Conservation (phyloP, 1,140 invertebrate species). For the Zaprionus tsacasi region DNA sequence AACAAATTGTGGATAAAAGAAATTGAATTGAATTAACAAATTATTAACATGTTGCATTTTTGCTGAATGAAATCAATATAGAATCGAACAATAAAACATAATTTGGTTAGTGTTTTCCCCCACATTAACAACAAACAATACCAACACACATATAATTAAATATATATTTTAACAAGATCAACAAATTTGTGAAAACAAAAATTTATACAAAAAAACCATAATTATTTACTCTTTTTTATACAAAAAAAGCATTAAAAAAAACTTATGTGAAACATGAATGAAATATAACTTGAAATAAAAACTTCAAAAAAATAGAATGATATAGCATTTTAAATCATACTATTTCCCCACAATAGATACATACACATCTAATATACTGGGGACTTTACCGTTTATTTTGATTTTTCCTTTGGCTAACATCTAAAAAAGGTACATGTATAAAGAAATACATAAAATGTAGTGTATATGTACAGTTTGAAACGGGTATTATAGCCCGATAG, state of each 20-base stretch:
- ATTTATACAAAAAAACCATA: slow-evolving; percentile 75
- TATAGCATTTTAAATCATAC: neutral
- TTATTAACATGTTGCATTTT: slow-evolving; percentile 80
- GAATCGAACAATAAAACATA: slow-evolving; percentile 47
- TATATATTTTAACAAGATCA: slow-evolving; percentile 72
- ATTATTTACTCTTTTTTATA: slow-evolving; percentile 83
- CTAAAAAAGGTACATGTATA: slow-evolving; percentile 66
- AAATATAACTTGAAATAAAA: slow-evolving; percentile 83
- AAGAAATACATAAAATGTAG: slow-evolving; percentile 48
- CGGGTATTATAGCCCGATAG: slow-evolving; percentile 30
- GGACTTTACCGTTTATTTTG: slow-evolving; percentile 60
- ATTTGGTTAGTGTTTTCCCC: slow-evolving; percentile 68
- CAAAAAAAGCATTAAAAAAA: slow-evolving; percentile 77
- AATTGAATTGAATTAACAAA: slow-evolving; percentile 79
- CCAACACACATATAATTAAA: slow-evolving; percentile 53
- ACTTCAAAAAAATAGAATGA: slow-evolving; percentile 70
- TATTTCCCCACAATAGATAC: neutral
- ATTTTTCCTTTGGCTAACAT: slow-evolving; percentile 43
- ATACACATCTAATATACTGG: neutral
- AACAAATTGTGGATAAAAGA: slow-evolving; percentile 45
- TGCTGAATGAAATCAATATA: slow-evolving; percentile 54
- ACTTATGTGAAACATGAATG: slow-evolving; percentile 83
- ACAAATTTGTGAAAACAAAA: slow-evolving; percentile 65
- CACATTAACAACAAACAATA: slow-evolving; percentile 45
- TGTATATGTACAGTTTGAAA: slow-evolving; percentile 38